Base-by-base conservation (phyloP, 2,113 vertebrate species). In the Cervus canadensis region DNA sequence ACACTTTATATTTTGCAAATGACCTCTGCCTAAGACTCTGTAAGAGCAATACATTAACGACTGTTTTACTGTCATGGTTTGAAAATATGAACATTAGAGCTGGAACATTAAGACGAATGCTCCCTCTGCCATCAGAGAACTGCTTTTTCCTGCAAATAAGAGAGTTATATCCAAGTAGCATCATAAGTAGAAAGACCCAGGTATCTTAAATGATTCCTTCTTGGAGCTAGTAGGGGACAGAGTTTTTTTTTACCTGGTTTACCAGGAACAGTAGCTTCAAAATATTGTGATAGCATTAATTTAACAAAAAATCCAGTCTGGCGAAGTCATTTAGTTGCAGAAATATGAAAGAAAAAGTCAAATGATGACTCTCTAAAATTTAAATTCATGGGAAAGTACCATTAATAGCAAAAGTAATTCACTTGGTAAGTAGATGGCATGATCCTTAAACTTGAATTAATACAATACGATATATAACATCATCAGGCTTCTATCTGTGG, bases 311-410 rank as follows among this genome's bases (percentile, higher is more conserved):
- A 78, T 23, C 8, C 54, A 79, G 28, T 26, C 48, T 60, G n/a
- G 26, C 88, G 40, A 93, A 91, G 91, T 64, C 33, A 96, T 14
- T 91, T 87, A 52, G 19, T 36, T 90, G 40, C 21, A 87, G n/a
- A 95, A 62, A 33, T 23, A 64, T 28, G 19, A 74, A 96, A 40
- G 23, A 67, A 87, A 95, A 93, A 40, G 6, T 82, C 26, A 95
- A 84, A 89, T 48, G 23, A 81, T 52, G 40, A 85, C 8, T 1
- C 30, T 83, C 30, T 78, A 95, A 60, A 30, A 82, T 57, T 79
- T 84, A 96, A 94, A 91, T n/a, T 95, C 50, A 54, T 95, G 64
- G 36, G 50, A 95, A 90, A 97, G 17, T 54, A 91, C 36, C 67
- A 91, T 45, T 26, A 89, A 78, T 7, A 95, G 43, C 50, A 91